Percentiles rank a stretch among this genome's conserved stretches.
Conservation (phyloP, 2,888 invertebrate species). For the Parnassius glacialis region DNA sequence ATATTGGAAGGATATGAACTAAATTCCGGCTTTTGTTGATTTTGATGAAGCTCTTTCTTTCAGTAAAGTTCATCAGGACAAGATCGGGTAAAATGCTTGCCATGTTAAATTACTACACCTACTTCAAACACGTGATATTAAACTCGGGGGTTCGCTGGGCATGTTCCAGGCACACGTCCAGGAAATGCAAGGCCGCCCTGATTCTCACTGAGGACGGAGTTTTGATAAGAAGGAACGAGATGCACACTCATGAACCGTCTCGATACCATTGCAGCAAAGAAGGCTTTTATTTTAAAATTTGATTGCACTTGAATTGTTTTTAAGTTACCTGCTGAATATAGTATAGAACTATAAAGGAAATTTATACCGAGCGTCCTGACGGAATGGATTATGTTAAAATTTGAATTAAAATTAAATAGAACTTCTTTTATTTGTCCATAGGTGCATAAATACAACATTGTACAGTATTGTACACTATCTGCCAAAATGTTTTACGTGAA, state of each 20-base stretch:
- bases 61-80: constrained; percentile 25
- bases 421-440: too few species aligned
- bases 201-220: constrained; percentile 26
- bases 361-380: too few species aligned
- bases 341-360: too few species aligned
- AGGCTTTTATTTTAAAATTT: constrained; percentile 12
- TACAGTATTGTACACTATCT: too few species aligned
- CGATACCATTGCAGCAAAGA: constrained; percentile 10
- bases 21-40: not conserved
- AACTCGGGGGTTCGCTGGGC: constrained; percentile 29
- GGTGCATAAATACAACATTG: too few species aligned
- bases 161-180: constrained; percentile 30
- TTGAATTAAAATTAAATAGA: too few species aligned
- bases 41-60: constrained; percentile 10
- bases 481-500: too few species aligned
- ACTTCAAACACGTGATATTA: constrained; percentile 21
- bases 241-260: constrained; percentile 33
- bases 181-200: constrained; percentile 32
- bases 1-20: too few species aligned
- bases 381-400: too few species aligned
- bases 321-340: too few species aligned
- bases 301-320: not conserved
- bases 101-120: constrained; percentile 29
- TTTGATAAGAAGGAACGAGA: constrained; percentile 28
- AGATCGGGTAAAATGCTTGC: constrained; percentile 21